Evolutionary conservation across 1,140 invertebrate species (phyloP), one percentile per base, ranked within the genome.

Genomic region (Oryctes rhinoceros): DNA sequence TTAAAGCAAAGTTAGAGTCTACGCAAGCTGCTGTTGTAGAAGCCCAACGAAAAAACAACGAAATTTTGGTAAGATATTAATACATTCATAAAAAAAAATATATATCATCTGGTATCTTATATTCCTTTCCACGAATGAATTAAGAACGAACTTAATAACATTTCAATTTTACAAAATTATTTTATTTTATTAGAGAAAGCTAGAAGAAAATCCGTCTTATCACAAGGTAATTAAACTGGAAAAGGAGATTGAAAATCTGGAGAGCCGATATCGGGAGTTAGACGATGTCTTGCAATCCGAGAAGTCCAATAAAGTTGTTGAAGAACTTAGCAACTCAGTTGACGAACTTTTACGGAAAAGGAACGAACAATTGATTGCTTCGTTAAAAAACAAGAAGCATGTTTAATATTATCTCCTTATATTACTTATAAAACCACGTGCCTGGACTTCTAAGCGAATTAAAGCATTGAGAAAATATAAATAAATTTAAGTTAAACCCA

Each of bases 11-110:
- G 18, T 62, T 83, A n/a, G 80, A 80, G 47, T 80, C 81, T 13
- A 83, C 82, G 7, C 74, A 78, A 78, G 65, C 81, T 20, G 82
- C 82, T 13, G 81, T 83, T 47, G 71, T 75, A 0, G 82, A 83
- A 80, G 80, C 78, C 3, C 62, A 78, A 74, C 80, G 79, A n/a
- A 80, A 79, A 20, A 78, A 80, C n/a, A 78, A 67, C 9, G 81
- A 83, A 62, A 80, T 83, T 75, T 79, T 81, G 65, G 81, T 82
- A 74, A 81, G 59, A 44, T 7, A 44, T 44, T 44, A 44, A 44
- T 10, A 5, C 39, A 44, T 10, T 44, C 0, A 44, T 44, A 7
- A 44, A 44, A 7, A 44, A 44, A 10, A 44, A 44, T n/a, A 44
- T 10, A 39, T 7, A 44, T 7, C 9, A 44, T 7, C 5, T 44